These are phyloP conservation scores for Danaus chrysippus DNA, from an alignment of 2,888 invertebrate genomes.

Conservation along the genomic window DNA sequence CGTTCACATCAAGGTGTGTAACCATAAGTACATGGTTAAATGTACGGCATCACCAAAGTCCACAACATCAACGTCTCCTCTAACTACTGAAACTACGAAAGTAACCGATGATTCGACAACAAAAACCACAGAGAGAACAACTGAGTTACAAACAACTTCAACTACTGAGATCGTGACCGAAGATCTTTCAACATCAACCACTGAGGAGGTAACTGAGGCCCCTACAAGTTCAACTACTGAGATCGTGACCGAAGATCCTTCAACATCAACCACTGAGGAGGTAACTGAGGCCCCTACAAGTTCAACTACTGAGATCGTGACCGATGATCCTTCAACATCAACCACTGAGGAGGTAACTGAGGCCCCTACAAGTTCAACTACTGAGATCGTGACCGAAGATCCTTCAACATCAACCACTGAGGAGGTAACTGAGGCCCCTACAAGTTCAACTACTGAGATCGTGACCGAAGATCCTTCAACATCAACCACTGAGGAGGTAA, in stretches of 20 bases:
- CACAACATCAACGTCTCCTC: constrained; percentile 7
- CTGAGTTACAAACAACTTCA: not conserved
- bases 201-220: not conserved
- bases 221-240: not conserved
- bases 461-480: not conserved
- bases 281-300: not conserved
- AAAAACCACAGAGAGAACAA: not conserved
- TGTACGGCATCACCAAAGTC: constrained; percentile 14
- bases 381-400: not conserved
- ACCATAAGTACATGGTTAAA: not conserved
- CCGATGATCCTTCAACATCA: not conserved
- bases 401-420: not conserved
- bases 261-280: not conserved
- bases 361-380: not conserved
- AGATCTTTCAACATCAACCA: not conserved
- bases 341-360: not conserved
- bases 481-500: no score
- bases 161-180: not conserved
- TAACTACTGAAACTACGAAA: not conserved
- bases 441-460: not conserved
- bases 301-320: not conserved
- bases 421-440: not conserved
- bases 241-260: not conserved
- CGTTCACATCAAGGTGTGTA: constrained; percentile 1
- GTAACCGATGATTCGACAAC: not conserved